Base-by-base conservation (phyloP, 2,888 invertebrate species). In the Entomobrya multifasciata region DNA sequence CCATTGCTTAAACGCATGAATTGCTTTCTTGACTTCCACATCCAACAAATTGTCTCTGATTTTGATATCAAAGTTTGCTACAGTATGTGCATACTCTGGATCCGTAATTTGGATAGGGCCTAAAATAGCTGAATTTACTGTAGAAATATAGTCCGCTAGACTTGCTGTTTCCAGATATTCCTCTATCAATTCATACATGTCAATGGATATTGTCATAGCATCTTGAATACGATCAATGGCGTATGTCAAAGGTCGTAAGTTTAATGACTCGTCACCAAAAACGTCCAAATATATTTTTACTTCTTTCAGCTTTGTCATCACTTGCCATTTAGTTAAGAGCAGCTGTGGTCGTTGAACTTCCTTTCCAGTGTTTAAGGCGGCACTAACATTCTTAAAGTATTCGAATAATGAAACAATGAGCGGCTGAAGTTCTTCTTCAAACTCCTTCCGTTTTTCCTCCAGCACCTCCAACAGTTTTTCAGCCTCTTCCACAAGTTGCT, bases 1-100 rank as follows among this genome's bases (percentile, higher is more conserved):
- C 78, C 78, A 86, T 27, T 81, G 72, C 11, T 57, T 70, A 52
- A 80, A 72, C 0, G 74, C 65, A 6, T 44, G 41, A 8, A 27
- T 11, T 1, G 86, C 80, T 15, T n/a, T 57, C n/a, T 70, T 13
- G 0, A 27, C 4, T n/a, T 86, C 78, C 2, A 8, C 1, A 10
- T 67, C 6, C 20, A 72, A 3, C 11, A 86, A 2, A 27, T 72
- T 70, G n/a, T 44, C 27, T 20, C 25, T 36, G 13, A 82, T 2
- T 17, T 47, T 27, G 10, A 17, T 25, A 15, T 27, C 41, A 10
- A 77, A 60, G 10, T 77, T 41, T 11, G 17, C 6, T 2, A 76
- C 76, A 6, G 8, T 8, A 3, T 27, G 3, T 6, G 15, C 11
- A 0, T 4, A 22, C 30, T 55, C 17, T n/a, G 76, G 52, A 36